These are phyloP conservation scores for Aphidius colemani DNA, from an alignment of 2,888 invertebrate genomes.

Conservation along the genomic window DNA sequence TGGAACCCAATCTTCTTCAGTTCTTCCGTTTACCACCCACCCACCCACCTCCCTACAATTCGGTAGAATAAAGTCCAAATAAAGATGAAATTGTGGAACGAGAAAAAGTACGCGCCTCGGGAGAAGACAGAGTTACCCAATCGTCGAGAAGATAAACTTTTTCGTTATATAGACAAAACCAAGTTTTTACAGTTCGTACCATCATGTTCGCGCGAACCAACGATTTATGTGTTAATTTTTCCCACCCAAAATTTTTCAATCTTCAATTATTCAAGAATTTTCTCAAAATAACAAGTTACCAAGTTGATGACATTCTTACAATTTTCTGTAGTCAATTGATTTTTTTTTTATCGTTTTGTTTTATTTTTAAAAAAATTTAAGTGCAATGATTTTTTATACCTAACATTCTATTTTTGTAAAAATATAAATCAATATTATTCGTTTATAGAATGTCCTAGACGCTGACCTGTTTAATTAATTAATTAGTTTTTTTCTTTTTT, in stretches of 20 bases:
- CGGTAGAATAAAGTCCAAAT: conserved; percentile 27
- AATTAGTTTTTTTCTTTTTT: too few relatives aligned
- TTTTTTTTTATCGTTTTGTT: not conserved
- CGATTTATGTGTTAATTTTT: conserved; percentile 5
- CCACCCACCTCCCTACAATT: conserved; percentile 28
- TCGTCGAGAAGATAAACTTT: not conserved
- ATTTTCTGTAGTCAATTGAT: not conserved
- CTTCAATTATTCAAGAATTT: conserved; percentile 2
- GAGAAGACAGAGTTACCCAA: not conserved
- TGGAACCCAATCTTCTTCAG: conserved; percentile 30
- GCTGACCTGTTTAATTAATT: too few relatives aligned
- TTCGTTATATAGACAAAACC: not conserved
- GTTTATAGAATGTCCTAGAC: too few relatives aligned
- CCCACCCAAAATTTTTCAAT: not conserved
- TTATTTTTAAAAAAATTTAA: not conserved
- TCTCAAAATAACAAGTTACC: not conserved
- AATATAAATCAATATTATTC: too few relatives aligned
- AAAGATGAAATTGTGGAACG: not conserved
- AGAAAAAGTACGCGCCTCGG: not conserved
- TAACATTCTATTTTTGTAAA: too few relatives aligned
- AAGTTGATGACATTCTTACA: not conserved
- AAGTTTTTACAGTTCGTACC: not conserved
- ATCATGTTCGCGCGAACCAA: conserved; percentile 1
- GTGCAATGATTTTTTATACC: too few relatives aligned
- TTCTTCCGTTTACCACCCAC: not conserved